Conservation (phyloP, 1,140 invertebrate species). For the Euura lappo region DNA sequence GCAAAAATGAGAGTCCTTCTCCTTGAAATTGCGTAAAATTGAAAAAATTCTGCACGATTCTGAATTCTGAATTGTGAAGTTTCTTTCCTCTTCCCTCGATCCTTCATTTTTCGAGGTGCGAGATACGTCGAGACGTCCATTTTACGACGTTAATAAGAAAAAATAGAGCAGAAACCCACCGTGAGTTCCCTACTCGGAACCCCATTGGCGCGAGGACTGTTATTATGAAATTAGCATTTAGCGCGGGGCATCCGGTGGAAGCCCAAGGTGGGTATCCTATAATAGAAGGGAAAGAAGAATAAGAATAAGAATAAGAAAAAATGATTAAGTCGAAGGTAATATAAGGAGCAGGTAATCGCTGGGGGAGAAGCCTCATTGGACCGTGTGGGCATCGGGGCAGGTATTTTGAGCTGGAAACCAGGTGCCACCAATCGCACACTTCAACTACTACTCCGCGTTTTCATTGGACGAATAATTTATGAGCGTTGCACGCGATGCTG, state of each 20-base stretch:
- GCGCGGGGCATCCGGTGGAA: background rate
- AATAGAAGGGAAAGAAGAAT: background rate
- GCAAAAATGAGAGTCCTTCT: too few species aligned
- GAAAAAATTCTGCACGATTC: too few species aligned
- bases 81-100: too few species aligned
- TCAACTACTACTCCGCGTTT: background rate
- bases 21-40: too few species aligned
- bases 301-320: too few species aligned
- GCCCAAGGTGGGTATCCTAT: background rate
- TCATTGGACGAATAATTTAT: constrained; percentile 2
- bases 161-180: background rate
- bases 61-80: too few species aligned
- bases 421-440: constrained; percentile 4
- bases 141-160: constrained; percentile 27
- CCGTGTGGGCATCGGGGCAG: background rate
- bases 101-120: too few species aligned
- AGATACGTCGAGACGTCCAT: constrained; percentile 32
- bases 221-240: constrained; percentile 58
- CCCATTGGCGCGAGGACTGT: constrained; percentile 57
- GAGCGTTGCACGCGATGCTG: background rate
- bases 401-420: background rate
- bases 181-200: constrained; percentile 9
- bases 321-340: constrained; percentile 32
- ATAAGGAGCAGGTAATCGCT: constrained; percentile 47
- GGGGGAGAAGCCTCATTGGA: constrained; percentile 32